Percentiles rank a stretch among this genome's conserved stretches.
Evolutionary conservation across 1,140 invertebrate species (phyloP).

Genomic region (Sitophilus oryzae): DNA sequence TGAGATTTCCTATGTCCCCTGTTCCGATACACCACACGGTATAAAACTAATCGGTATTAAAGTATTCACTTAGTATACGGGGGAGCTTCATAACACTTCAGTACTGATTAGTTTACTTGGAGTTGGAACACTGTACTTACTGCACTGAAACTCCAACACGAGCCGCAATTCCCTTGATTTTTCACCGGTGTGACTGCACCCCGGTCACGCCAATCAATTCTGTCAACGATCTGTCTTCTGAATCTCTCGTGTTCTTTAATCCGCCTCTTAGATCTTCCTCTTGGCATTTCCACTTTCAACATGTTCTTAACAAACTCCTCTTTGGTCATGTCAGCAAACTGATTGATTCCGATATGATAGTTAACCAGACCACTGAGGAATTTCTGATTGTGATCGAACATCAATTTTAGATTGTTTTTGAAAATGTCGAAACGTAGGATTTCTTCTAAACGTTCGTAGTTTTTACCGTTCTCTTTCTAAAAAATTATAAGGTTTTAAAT

Average conservation of each 20-base stretch:
- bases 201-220: constrained; percentile 34
- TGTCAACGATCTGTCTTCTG: constrained; percentile 17
- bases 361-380: constrained; percentile 58
- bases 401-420: constrained; percentile 74
- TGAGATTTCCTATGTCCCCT: too few relatives aligned
- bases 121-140: too few relatives aligned
- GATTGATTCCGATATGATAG: constrained; percentile 67
- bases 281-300: constrained; percentile 72
- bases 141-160: constrained; percentile 53
- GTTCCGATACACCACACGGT: too few relatives aligned
- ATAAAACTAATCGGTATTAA: too few relatives aligned
- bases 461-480: constrained; percentile 8
- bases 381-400: constrained; percentile 74
- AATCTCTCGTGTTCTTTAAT: not conserved
- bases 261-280: constrained; percentile 44
- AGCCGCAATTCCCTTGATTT: constrained; percentile 40
- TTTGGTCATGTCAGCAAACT: constrained; percentile 78
- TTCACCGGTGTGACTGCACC: constrained; percentile 37
- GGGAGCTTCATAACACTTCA: too few relatives aligned
- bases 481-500: not conserved
- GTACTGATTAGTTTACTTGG: too few relatives aligned
- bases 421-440: constrained; percentile 70
- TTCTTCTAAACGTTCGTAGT: constrained; percentile 42
- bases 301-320: constrained; percentile 62
- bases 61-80: too few relatives aligned